Evolutionary conservation across 2,113 vertebrate genomes (phyloP).

Genomic region (Cynopterus brachyotis): DNA sequence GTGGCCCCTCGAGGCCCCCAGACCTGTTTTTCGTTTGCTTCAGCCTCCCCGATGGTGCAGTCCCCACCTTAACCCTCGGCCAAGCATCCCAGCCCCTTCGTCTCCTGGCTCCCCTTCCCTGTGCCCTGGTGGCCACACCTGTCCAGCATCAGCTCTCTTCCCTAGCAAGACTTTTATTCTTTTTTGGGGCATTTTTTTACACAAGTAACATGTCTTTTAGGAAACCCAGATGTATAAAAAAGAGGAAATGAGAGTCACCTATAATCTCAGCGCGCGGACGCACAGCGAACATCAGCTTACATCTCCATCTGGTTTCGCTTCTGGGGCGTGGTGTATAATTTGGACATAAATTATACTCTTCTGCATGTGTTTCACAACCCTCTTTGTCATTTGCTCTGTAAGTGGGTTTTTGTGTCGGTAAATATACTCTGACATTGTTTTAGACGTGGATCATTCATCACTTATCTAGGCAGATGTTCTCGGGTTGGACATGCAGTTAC

Average conservation of each 20-base stretch:
- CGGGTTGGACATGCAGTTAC: not conserved
- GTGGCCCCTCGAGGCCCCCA: not conserved
- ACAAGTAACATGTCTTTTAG: not conserved
- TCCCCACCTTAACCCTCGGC: rapidly evolving
- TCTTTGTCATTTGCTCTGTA: rapidly evolving
- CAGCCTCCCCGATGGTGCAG: rapidly evolving
- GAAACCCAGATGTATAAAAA: not conserved
- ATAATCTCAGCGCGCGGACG: rapidly evolving
- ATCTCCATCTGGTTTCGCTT: not conserved
- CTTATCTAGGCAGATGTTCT: not conserved
- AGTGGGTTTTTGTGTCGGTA: not conserved
- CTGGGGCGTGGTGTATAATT: not conserved
- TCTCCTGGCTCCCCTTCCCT: too few species aligned
- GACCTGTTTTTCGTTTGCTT: rapidly evolving
- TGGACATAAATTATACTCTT: not conserved
- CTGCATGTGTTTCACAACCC: too few species aligned
- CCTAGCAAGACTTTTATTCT: not conserved
- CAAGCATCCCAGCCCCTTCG: too few species aligned
- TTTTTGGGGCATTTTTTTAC: not conserved
- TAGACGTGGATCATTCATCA: too few species aligned
- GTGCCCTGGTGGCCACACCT: rapidly evolving
- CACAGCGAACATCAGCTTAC: rapidly evolving
- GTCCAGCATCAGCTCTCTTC: not conserved
- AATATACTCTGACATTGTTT: not conserved
- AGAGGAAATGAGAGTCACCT: not conserved